Evolutionary conservation across 2,113 vertebrate species (phyloP).

Genomic region (Polypterus bichir): DNA sequence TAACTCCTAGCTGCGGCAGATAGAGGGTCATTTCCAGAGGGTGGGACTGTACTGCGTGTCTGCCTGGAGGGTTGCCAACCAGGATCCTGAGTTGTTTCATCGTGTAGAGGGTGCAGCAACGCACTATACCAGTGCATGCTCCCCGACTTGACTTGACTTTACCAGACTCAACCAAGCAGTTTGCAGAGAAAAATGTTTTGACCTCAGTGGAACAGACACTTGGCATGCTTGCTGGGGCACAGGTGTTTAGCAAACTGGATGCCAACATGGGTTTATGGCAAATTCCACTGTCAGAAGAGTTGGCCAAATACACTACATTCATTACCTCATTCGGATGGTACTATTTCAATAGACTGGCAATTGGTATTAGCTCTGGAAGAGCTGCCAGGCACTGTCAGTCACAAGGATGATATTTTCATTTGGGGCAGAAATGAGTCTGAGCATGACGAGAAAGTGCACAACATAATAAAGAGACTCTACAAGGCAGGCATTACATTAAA

Average conservation of each 20-base stretch:
- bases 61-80: too few relatives aligned
- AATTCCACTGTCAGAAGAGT: background rate
- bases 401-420: constrained; percentile 1
- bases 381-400: background rate
- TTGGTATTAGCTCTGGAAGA: background rate
- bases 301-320: background rate
- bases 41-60: too few relatives aligned
- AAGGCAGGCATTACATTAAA: background rate
- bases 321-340: background rate
- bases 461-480: background rate
- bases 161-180: background rate
- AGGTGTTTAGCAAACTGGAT: background rate
- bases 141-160: too few relatives aligned
- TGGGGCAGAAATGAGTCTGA: background rate
- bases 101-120: too few relatives aligned
- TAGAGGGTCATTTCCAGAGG: too few relatives aligned
- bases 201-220: background rate
- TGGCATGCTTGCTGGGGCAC: background rate
- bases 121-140: too few relatives aligned
- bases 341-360: constrained; percentile 1
- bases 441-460: constrained; percentile 2
- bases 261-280: background rate
- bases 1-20: too few relatives aligned
- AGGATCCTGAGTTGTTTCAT: too few relatives aligned
- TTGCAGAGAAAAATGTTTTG: background rate